phyloP scores from a whole-genome alignment of 2,888 invertebrate species.

The Thecocarcelia acutangulata region DNA sequence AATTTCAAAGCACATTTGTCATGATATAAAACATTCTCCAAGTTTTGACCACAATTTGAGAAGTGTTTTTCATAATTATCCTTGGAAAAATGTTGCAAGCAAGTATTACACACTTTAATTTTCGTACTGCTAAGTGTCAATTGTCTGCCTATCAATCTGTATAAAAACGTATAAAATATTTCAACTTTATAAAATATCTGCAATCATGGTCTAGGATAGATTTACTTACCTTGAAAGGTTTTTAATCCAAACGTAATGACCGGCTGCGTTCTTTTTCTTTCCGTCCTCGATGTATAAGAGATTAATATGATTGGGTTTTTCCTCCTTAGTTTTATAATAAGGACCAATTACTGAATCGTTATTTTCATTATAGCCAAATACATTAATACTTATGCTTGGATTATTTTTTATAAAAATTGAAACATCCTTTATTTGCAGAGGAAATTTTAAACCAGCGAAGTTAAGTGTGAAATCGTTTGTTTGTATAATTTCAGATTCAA shows the following conservation, averaged over 20 bases:
- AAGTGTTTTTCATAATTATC: not conserved
- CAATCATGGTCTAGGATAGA: not conserved
- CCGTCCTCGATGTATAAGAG: not conserved
- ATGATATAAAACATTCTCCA: not conserved
- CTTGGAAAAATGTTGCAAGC: constrained; percentile 10
- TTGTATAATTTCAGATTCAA: not conserved
- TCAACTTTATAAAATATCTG: not conserved
- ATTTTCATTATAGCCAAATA: constrained; percentile 32
- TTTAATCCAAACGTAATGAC: constrained; percentile 35
- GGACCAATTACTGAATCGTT: constrained; percentile 30
- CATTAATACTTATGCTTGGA: constrained; percentile 37
- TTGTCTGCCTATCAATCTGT: not conserved
- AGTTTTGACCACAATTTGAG: not conserved
- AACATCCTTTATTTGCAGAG: constrained; percentile 18
- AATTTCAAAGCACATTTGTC: constrained; percentile 1
- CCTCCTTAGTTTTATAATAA: constrained; percentile 12
- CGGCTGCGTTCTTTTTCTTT: not conserved
- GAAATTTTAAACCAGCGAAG: constrained; percentile 21
- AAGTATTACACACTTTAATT: not conserved
- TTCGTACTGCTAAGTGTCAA: not conserved
- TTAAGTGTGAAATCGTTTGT: not conserved
- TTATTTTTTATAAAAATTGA: constrained; percentile 31
- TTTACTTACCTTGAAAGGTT: constrained; percentile 24
- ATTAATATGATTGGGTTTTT: constrained; percentile 12
- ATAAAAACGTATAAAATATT: not conserved